Conservation (phyloP, 2,888 invertebrate species). For the Ypsolopha sequella region DNA sequence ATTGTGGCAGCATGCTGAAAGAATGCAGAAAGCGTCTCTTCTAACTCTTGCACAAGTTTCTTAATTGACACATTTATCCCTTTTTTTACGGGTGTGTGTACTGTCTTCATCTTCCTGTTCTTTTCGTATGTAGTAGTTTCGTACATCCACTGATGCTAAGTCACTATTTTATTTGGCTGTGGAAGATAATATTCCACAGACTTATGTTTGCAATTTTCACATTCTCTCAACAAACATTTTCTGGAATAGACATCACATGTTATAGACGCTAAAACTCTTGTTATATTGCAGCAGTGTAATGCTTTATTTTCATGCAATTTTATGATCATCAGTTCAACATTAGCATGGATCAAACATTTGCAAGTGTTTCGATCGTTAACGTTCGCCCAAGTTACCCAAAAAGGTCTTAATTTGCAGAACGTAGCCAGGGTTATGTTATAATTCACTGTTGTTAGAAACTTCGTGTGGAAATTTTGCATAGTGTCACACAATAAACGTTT, state of each 20-base stretch:
- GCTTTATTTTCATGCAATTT: slow-evolving; percentile 12
- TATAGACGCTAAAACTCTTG: too few species aligned
- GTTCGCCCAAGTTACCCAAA: slow-evolving; percentile 13
- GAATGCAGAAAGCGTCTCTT: slow-evolving; percentile 7
- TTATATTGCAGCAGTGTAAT: too few species aligned
- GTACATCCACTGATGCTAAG: slow-evolving; percentile 12
- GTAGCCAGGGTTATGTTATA: slow-evolving; percentile 8
- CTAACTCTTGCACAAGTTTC: slow-evolving; percentile 14
- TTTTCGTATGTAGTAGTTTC: too few species aligned
- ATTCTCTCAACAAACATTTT: too few species aligned
- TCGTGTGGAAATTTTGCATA: too few species aligned
- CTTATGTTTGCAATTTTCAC: too few species aligned
- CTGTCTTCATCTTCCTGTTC: slow-evolving; percentile 14
- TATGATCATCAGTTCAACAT: slow-evolving; percentile 9
- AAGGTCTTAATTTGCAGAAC: slow-evolving; percentile 13
- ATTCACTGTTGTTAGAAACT: too few species aligned
- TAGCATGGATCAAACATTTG: slow-evolving; percentile 11
- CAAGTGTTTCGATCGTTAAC: slow-evolving; percentile 11
- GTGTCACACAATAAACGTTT: too few species aligned
- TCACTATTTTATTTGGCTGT: too few species aligned
- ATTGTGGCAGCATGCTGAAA: slow-evolving; percentile 10
- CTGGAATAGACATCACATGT: too few species aligned
- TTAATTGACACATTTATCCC: neutral
- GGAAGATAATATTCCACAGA: too few species aligned
- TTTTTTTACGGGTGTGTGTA: slow-evolving; percentile 12